Evolutionary conservation across 37 sponge, comb jelly and placozoan genomes (phyloP), one percentile per base, ranked within the genome.

Genomic region (Oscarella lobularis): DNA sequence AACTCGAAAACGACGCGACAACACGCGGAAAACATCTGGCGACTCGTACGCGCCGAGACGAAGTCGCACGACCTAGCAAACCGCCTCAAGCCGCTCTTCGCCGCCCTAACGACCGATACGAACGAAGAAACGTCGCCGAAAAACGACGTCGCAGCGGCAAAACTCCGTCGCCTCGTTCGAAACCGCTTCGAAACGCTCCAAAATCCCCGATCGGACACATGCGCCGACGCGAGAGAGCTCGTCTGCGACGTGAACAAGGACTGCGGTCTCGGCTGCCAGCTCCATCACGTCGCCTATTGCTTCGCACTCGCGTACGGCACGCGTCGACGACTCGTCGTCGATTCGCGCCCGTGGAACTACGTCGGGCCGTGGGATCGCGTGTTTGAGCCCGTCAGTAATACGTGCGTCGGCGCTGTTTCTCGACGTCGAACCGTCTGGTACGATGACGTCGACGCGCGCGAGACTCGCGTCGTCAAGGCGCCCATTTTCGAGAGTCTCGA

Each of bases 211-310:
- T 32, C 29, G 35, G n/a, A n/a, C n/a, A n/a, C n/a, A n/a, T 68
- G 71, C 71, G 33, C 31, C 71, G 4, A 68, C 5, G 60, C 60
- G 60, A 68, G 31, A 68, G 35, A 35, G 29, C 80, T 90, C 39
- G 77, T 90, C 4, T 90, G 92, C 37, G 29, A 74, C 4, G 36
- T 90, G 14, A 68, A 70, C 39, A 87, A 90, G 38, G 70, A 77
- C 2, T 90, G 92, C 66, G 92, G 92, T 2, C 87, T 85, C 79
- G 92, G 92, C 20, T 90, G 92, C 38, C 88, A 87, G 75, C 79
- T 90, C 33, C 92, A 90, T 67, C 92, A 90, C 38, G 73, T 82
- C 2, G 74, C 82, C 36, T 87, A 79, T 66, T 90, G 92, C 77
- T 87, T 90, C 66, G 79, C 79, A 0, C 27, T 87, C 30, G 92